Base-by-base conservation (phyloP, 2,797 vertebrate genomes). In the Helostoma temminkii region DNA sequence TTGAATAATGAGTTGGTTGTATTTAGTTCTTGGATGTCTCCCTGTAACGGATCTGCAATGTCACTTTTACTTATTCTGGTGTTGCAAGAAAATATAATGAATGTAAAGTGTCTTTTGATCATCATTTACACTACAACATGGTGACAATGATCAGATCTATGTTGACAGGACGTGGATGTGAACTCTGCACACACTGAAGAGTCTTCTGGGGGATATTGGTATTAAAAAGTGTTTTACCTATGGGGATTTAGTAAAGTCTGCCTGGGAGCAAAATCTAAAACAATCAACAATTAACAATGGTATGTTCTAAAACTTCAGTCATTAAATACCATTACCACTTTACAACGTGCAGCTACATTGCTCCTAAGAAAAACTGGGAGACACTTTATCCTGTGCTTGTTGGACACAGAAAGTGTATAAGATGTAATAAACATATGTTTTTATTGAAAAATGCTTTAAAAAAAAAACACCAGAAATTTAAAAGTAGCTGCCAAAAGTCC, bases 21-120 rank as follows among this genome's bases (percentile, higher is more conserved):
- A 24, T 64, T 24, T 53, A 46, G 22, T 36, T 69, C 28, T 58
- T 42, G 28, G 6, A 14, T 66, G 21, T 57, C 25, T 3, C 1
- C 14, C 11, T 62, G 14, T 21, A 45, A 16, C 43, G 3, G 46
- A 54, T 61, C 42, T 30, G 22, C 16, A 46, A 47, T 68, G 57
- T 49, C 6, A 18, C 36, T 69, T 58, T 45, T 26, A 42, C 41
- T 22, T 41, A 4, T 24, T 42, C 61, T 19, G 9, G 18, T 64
- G 58, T 54, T 26, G 3, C 6, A 18, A 60, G 43, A 55, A 60
- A 59, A 8, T 48, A 19, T 32, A 25, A 22, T 52, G 54, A 71
- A 61, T 65, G 57, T 18, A 6, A 11, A 12, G 22, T 49, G 21
- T 73, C 1, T 46, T 46, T 39, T 22, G 32, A 24, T 32, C 2